Base-by-base conservation (phyloP, 2,888 invertebrate genomes). In the Galerucella calmariensis region DNA sequence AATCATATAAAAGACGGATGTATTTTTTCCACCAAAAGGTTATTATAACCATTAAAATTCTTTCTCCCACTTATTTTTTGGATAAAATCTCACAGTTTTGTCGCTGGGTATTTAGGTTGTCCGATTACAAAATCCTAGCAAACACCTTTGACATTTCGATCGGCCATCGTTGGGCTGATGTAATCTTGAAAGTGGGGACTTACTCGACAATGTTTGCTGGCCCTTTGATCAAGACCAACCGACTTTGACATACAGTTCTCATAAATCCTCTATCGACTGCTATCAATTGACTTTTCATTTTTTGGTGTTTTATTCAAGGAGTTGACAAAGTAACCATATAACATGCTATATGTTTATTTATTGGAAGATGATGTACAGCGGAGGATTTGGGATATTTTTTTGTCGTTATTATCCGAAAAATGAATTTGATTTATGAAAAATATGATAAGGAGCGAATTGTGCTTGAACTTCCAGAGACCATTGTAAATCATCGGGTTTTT, bases 161-260 rank as follows among this genome's bases (percentile, higher is more conserved):
- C 76, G 70, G 72, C 74, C 70, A 71, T 75, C 44, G 76, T 79
- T 74, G 76, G 48, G 16, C 11, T 35, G 63, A 63, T 63, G 79
- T 76, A 78, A 80, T 80, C 79, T 77, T 72, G 27, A 72, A 67
- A 62, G 27, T 53, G 63, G 41, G 61, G 72, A 67, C 58, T 69
- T 68, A 35, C n/a, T 16, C 68, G 68, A 70, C 74, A 74, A 65
- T 67, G 44, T n/a, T 59, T 51, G 62, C n/a, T 24, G 10, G 56
- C 41, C 56, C 14, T 74, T 72, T 78, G 80, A 80, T 80, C 79
- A 80, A 75, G 78, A 79, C 70, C 67, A 77, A 79, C 78, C 80
- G 78, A 77, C 75, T 78, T 67, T 74, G 81, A 81, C 78, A 75
- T 79, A 81, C 79, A 79, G 79, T 77, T 77, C 81, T 76, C 79